Conservation (phyloP, 2,113 vertebrate species). For the Mesocricetus auratus region DNA sequence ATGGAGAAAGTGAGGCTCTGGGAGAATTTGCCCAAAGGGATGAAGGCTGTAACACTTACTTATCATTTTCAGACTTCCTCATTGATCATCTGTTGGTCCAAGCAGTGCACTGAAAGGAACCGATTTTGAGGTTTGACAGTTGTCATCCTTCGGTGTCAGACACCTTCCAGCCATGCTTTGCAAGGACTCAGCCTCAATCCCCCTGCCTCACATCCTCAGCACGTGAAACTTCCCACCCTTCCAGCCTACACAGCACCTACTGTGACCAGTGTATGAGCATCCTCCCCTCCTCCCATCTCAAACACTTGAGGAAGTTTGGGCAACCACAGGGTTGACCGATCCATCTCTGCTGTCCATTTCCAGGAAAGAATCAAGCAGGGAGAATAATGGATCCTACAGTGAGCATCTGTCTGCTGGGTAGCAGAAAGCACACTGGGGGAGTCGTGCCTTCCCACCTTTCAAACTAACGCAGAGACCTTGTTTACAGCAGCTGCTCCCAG, state of each 20-base stretch:
- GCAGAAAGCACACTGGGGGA: not conserved
- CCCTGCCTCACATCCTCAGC: not conserved
- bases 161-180: not conserved
- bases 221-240: not conserved
- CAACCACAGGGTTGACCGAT: not conserved
- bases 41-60: not conserved
- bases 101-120: not conserved
- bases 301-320: not conserved
- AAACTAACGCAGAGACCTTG: not conserved
- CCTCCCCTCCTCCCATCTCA: too few relatives aligned
- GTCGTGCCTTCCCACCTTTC: not conserved
- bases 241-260: too few relatives aligned
- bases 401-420: not conserved
- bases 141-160: not conserved
- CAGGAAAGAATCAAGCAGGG: not conserved
- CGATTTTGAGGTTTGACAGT: slow-evolving; percentile 34
- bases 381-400: not conserved
- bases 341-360: not conserved
- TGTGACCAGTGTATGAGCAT: not conserved
- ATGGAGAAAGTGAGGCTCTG: slow-evolving; percentile 7
- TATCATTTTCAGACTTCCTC: not conserved
- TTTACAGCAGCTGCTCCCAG: not conserved
- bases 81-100: not conserved
- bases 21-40: slow-evolving; percentile 28
- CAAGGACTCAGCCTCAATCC: not conserved